A percentile compares a stretch with the other conserved stretches of the same genome.
Conservation (phyloP, 2,888 invertebrate genomes). For the Bellardia bayeri region DNA sequence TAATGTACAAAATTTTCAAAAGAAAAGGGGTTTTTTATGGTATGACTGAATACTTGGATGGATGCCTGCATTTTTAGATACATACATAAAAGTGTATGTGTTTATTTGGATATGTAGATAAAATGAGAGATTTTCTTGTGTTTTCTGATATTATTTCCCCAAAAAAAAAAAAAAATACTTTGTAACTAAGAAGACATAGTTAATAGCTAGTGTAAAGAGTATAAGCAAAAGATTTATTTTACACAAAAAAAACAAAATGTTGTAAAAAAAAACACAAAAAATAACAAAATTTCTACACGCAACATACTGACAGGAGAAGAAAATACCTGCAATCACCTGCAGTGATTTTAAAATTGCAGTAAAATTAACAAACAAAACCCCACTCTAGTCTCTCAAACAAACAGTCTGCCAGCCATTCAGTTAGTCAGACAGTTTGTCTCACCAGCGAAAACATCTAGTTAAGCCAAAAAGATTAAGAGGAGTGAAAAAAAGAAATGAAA, state of each 20-base stretch:
- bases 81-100: background rate
- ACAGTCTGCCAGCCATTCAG: constrained; percentile 15
- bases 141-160: background rate
- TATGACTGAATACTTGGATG: constrained; percentile 3
- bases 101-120: constrained; percentile 9
- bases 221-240: constrained; percentile 69
- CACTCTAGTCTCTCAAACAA: background rate
- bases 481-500: constrained; percentile 13
- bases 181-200: constrained; percentile 63
- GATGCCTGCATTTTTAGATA: constrained; percentile 18
- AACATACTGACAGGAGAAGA: constrained; percentile 55
- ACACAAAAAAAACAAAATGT: constrained; percentile 36
- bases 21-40: background rate
- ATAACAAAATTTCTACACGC: constrained; percentile 44
- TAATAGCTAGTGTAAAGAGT: constrained; percentile 65
- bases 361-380: constrained; percentile 53
- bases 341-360: constrained; percentile 70
- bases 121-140: constrained; percentile 41
- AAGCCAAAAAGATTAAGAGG: constrained; percentile 65
- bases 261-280: background rate
- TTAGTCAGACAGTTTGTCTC: constrained; percentile 38
- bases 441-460: constrained; percentile 63
- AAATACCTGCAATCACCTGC: constrained; percentile 72
- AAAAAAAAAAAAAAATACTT: background rate
- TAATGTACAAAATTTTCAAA: background rate